Evolutionary conservation across 2,797 vertebrate genomes (phyloP).

Genomic region (Channa striata): DNA sequence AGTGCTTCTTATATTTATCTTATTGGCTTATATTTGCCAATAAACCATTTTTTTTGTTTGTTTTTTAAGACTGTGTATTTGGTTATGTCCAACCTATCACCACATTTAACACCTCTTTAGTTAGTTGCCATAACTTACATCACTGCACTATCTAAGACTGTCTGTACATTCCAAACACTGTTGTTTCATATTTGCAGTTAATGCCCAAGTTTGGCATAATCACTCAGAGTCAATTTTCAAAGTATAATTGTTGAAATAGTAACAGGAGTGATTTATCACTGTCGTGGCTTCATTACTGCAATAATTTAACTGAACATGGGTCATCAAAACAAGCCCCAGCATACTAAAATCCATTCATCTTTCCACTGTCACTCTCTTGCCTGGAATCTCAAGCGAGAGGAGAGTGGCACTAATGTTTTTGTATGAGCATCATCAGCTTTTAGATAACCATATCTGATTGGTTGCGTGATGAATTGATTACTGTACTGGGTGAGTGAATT

Average conservation of each 20-base stretch:
- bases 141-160: background rate
- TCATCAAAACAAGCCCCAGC: slow-evolving; percentile 74
- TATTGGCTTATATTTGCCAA: background rate
- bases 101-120: background rate
- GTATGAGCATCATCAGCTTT: slow-evolving; percentile 50
- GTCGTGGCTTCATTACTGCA: slow-evolving; percentile 74
- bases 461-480: slow-evolving; percentile 68
- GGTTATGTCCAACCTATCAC: background rate
- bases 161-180: background rate
- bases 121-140: background rate
- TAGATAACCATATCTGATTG: slow-evolving; percentile 61
- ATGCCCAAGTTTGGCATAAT: slow-evolving; percentile 32
- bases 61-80: background rate
- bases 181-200: slow-evolving; percentile 26
- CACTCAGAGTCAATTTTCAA: slow-evolving; percentile 39
- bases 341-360: slow-evolving; percentile 73
- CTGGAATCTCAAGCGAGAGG: slow-evolving; percentile 64
- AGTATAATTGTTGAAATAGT: slow-evolving; percentile 63
- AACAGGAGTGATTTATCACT: slow-evolving; percentile 76
- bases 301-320: slow-evolving; percentile 75
- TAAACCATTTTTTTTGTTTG: too few relatives aligned
- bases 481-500: slow-evolving; percentile 44
- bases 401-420: slow-evolving; percentile 54
- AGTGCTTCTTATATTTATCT: too few relatives aligned
- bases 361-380: slow-evolving; percentile 44